A percentile compares a stretch with the other conserved stretches of the same genome.
These are phyloP conservation scores for Molorchus minor DNA, from an alignment of 2,888 invertebrate species.

Conservation along the genomic window DNA sequence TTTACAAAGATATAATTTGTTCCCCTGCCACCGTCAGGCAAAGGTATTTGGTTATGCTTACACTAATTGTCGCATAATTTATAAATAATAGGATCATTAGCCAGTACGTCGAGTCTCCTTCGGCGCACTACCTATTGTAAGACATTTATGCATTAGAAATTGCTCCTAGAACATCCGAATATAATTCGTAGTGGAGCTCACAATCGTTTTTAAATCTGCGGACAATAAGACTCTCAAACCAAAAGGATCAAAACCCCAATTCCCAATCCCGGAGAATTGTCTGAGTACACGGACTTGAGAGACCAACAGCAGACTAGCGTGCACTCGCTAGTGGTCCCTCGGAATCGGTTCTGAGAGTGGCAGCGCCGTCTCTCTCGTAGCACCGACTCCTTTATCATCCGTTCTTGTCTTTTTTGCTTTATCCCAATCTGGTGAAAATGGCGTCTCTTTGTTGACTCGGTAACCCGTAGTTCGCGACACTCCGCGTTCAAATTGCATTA, in stretches of 20 bases:
- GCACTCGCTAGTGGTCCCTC: conserved; percentile 41
- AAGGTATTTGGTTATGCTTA: too few species aligned
- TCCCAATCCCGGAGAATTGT: conserved; percentile 37
- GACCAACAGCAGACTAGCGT: conserved; percentile 34
- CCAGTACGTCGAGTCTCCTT: too few species aligned
- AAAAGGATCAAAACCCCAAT: conserved; percentile 34
- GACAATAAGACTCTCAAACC: conserved; percentile 36
- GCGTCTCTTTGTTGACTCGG: conserved; percentile 62
- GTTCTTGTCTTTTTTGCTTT: conserved; percentile 35
- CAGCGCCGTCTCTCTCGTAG: conserved; percentile 4
- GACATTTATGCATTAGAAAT: too few species aligned
- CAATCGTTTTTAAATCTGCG: conserved; percentile 11
- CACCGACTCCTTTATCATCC: conserved; percentile 26
- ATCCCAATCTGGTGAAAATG: conserved; percentile 56
- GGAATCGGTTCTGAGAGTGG: conserved; percentile 27
- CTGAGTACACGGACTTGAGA: conserved; percentile 39
- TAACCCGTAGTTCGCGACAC: conserved; percentile 62
- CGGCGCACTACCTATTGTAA: too few species aligned
- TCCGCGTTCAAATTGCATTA: conserved; percentile 65
- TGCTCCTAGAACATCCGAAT: too few species aligned
- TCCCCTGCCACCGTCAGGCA: too few species aligned
- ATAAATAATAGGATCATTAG: too few species aligned
- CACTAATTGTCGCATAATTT: too few species aligned
- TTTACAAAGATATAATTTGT: too few species aligned
- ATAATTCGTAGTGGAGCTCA: too few species aligned